Evolutionary conservation across 2,888 invertebrate species (phyloP).

Genomic region (Stratiomys singularior): DNA sequence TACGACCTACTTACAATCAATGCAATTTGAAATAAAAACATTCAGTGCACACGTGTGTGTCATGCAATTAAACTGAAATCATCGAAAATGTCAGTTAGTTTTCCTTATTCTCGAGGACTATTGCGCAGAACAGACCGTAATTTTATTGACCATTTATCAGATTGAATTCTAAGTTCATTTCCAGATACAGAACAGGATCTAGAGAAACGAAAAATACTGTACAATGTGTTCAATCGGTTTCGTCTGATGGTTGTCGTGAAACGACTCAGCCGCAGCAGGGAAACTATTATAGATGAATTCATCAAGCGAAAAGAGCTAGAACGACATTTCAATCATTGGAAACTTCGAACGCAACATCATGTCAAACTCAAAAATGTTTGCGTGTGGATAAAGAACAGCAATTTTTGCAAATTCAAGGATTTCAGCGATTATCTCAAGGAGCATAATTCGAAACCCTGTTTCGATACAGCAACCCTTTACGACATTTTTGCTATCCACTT

Average conservation of each 20-base stretch:
- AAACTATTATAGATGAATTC: background rate
- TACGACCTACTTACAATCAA: no score
- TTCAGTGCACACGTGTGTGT: no score
- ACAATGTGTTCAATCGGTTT: background rate
- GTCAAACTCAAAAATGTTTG: background rate
- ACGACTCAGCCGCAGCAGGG: background rate
- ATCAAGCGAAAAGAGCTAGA: background rate
- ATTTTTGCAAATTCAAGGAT: background rate
- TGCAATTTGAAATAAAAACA: no score
- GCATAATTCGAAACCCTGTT: background rate
- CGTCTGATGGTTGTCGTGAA: background rate
- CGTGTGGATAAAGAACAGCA: background rate
- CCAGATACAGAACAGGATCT: background rate
- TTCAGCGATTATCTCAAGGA: background rate
- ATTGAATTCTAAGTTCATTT: background rate
- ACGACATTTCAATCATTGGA: background rate
- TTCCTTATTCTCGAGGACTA: background rate
- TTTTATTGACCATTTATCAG: no score
- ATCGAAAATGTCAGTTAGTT: background rate
- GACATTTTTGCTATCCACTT: conserved; percentile 27
- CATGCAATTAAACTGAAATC: no score
- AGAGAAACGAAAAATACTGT: background rate
- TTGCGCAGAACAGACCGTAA: background rate
- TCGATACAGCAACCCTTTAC: background rate
- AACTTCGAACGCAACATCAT: background rate